A percentile compares a stretch with the other conserved stretches of the same genome.
Evolutionary conservation across 1,140 invertebrate genomes (phyloP).

Genomic region (Bombyx mandarina): DNA sequence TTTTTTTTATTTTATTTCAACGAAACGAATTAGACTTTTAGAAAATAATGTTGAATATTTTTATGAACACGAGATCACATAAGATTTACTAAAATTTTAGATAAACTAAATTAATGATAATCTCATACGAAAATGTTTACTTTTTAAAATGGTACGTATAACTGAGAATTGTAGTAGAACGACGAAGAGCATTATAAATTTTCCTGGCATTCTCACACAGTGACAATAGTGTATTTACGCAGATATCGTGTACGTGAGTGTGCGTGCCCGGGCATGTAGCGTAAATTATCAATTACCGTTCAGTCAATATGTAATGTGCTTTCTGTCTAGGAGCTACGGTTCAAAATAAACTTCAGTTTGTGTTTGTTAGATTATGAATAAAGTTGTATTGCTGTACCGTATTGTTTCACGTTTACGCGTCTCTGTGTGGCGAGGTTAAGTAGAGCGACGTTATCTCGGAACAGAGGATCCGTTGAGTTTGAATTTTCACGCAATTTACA

Average conservation of each 20-base stretch:
- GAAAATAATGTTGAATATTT: too few species aligned
- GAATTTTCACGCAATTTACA: constrained; percentile 26
- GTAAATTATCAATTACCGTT: constrained; percentile 22
- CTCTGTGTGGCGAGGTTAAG: constrained; percentile 68
- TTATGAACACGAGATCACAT: too few species aligned
- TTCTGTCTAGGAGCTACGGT: constrained; percentile 13
- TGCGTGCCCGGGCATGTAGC: constrained; percentile 47
- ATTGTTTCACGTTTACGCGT: constrained; percentile 69
- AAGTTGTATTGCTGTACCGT: constrained; percentile 60
- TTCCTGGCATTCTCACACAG: constrained; percentile 62
- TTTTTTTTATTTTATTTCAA: too few species aligned
- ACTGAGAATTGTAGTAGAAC: constrained; percentile 46
- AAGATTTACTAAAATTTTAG: not conserved
- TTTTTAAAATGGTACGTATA: constrained; percentile 59
- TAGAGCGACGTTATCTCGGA: constrained; percentile 67
- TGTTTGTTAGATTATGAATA: constrained; percentile 26
- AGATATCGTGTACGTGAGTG: constrained; percentile 29
- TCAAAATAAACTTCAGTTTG: constrained; percentile 13
- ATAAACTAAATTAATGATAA: constrained; percentile 45
- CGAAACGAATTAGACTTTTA: too few species aligned
- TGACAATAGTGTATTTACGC: constrained; percentile 29
- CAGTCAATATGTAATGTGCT: constrained; percentile 8
- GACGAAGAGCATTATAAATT: constrained; percentile 63
- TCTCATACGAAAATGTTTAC: constrained; percentile 43
- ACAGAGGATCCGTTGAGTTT: constrained; percentile 62